Evolutionary conservation across 2,113 vertebrate species (phyloP).

Genomic region (Polyodon spathula): DNA sequence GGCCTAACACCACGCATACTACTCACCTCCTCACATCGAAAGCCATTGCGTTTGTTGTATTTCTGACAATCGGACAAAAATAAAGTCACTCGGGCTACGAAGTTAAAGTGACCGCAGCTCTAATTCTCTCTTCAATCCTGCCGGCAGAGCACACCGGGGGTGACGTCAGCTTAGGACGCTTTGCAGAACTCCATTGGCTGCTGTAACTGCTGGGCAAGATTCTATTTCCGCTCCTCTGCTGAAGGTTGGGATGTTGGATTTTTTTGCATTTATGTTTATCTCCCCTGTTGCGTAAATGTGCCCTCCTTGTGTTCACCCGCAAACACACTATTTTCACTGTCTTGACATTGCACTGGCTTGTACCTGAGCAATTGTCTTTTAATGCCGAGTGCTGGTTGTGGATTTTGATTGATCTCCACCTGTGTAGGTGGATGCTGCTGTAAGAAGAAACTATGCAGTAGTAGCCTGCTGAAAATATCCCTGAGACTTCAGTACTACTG

Average conservation of each 20-base stretch:
- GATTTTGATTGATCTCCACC: too few relatives aligned
- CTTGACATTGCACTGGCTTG: too few relatives aligned
- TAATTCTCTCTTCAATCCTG: slow-evolving; percentile 38
- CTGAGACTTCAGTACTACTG: too few relatives aligned
- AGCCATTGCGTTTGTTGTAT: slow-evolving; percentile 65
- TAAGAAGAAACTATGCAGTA: too few relatives aligned
- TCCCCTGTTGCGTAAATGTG: too few relatives aligned
- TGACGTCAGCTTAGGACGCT: slow-evolving; percentile 64
- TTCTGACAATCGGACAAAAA: slow-evolving; percentile 1
- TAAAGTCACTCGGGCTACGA: slow-evolving; percentile 25
- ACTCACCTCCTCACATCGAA: slow-evolving; percentile 95
- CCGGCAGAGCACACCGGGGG: slow-evolving; percentile 60
- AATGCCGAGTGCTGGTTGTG: too few relatives aligned
- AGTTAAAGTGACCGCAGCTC: slow-evolving; percentile 31
- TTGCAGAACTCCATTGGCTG: slow-evolving; percentile 60
- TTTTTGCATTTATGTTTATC: too few relatives aligned
- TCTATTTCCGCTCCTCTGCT: slow-evolving; percentile 42
- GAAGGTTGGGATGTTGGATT: background rate
- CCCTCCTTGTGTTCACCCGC: too few relatives aligned
- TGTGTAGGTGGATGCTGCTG: too few relatives aligned
- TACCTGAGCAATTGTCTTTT: too few relatives aligned
- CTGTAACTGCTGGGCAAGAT: slow-evolving; percentile 33
- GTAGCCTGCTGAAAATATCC: too few relatives aligned
- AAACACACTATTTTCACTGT: too few relatives aligned
- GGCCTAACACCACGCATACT: slow-evolving; percentile 15